Conservation (phyloP, 2,113 vertebrate genomes). For the Sprattus sprattus region DNA sequence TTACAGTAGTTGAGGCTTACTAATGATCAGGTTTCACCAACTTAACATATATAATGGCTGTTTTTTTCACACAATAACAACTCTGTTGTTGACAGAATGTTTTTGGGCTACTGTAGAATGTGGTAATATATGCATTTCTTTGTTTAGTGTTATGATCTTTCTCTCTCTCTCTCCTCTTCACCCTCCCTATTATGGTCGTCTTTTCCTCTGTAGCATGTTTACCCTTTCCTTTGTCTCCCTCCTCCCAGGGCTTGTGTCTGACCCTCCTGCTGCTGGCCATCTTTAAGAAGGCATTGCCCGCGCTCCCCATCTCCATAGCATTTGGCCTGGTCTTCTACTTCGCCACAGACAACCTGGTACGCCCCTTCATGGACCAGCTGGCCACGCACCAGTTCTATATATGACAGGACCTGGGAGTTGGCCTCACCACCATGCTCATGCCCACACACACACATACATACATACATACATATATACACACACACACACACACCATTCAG, state of each 20-base stretch:
- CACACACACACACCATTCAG: conserved; percentile 41
- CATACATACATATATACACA: not conserved
- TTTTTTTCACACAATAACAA: too few species aligned
- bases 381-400: conserved; percentile 93
- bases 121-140: too few species aligned
- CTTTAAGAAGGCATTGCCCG: conserved; percentile 94
- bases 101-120: too few species aligned
- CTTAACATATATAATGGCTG: too few species aligned
- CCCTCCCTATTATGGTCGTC: too few species aligned
- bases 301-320: conserved; percentile 96
- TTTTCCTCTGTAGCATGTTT: not conserved
- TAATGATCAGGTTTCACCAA: too few species aligned
- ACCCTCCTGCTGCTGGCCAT: conserved; percentile 92
- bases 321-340: conserved; percentile 98
- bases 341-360: conserved; percentile 93
- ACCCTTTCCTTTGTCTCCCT: not conserved
- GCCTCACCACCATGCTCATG: conserved; percentile 21
- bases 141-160: too few species aligned
- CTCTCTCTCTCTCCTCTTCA: too few species aligned
- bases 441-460: not conserved
- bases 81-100: too few species aligned
- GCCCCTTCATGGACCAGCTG: conserved; percentile 94
- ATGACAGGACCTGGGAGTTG: conserved; percentile 61
- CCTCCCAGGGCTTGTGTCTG: conserved; percentile 84
- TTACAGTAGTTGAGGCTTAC: too few species aligned